A percentile compares a stretch with the other conserved stretches of the same genome.
These are phyloP conservation scores for Okamejei kenojei DNA, from an alignment of 2,797 vertebrate species.

Conservation along the genomic window DNA sequence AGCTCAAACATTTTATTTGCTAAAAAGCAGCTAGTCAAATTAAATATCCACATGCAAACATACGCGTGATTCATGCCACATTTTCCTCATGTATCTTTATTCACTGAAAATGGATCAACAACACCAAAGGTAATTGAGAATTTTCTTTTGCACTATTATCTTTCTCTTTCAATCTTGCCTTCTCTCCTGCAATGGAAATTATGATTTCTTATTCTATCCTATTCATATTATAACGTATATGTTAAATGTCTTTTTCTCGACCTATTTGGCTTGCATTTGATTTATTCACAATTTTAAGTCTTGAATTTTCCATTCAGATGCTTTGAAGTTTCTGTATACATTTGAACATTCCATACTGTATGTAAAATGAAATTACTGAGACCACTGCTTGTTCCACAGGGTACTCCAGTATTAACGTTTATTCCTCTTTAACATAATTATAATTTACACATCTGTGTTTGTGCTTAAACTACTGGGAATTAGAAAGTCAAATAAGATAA, in stretches of 20 bases:
- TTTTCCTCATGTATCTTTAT: not conserved
- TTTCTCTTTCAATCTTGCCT: not conserved
- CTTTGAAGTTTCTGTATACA: not conserved
- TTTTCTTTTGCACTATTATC: not conserved
- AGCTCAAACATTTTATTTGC: not conserved
- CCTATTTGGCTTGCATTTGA: not conserved
- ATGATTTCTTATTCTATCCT: not conserved
- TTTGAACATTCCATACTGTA: not conserved
- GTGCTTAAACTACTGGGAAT: not conserved
- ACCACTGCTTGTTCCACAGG: not conserved
- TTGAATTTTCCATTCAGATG: not conserved
- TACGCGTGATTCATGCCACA: not conserved
- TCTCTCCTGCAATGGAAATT: not conserved
- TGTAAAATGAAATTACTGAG: not conserved
- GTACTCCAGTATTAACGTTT: not conserved
- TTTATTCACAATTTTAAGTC: not conserved
- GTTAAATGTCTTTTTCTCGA: not conserved
- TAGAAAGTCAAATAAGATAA: not conserved
- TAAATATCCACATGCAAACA: not conserved
- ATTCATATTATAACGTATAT: not conserved
- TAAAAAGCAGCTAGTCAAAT: not conserved
- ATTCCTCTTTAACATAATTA: not conserved
- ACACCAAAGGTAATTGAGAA: not conserved
- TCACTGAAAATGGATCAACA: not conserved
- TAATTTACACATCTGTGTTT: not conserved